Evolutionary conservation across 53 echinoderm and acorn worm species (phyloP).

Genomic region (Henricia sp.): DNA sequence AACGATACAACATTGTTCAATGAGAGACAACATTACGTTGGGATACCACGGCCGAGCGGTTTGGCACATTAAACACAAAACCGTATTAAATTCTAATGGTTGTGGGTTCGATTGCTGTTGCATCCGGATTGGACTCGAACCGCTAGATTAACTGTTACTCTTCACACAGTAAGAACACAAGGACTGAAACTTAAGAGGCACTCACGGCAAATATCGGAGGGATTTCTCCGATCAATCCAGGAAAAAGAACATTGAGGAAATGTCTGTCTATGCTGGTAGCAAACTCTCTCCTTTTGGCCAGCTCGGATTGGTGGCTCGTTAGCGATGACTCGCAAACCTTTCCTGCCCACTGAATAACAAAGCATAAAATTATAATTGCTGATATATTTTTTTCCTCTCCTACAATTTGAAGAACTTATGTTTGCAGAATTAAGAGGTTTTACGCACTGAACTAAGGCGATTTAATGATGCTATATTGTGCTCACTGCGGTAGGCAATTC

Average conservation of each 20-base stretch:
- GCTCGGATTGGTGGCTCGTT: constrained; percentile 72
- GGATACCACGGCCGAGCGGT: too few relatives aligned
- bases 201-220: constrained; percentile 83
- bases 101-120: too few relatives aligned
- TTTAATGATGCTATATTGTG: too few relatives aligned
- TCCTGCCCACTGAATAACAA: constrained; percentile 77
- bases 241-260: constrained; percentile 91
- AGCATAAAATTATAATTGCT: constrained; percentile 52
- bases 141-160: too few relatives aligned
- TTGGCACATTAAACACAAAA: too few relatives aligned
- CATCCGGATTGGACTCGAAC: not conserved
- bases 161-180: not conserved
- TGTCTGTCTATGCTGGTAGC: constrained; percentile 82
- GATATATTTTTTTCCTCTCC: too few relatives aligned
- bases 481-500: too few relatives aligned
- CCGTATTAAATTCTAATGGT: too few relatives aligned
- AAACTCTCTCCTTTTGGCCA: constrained; percentile 77
- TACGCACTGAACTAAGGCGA: too few relatives aligned
- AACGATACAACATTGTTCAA: not conserved
- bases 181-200: not conserved
- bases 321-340: constrained; percentile 65
- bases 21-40: too few relatives aligned
- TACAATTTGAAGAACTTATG: too few relatives aligned
- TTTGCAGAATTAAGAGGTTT: too few relatives aligned
- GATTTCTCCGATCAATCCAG: constrained; percentile 75